These are phyloP conservation scores for Brotogeris chrysoptera DNA, from an alignment of 2,797 vertebrate species.

Conservation along the genomic window DNA sequence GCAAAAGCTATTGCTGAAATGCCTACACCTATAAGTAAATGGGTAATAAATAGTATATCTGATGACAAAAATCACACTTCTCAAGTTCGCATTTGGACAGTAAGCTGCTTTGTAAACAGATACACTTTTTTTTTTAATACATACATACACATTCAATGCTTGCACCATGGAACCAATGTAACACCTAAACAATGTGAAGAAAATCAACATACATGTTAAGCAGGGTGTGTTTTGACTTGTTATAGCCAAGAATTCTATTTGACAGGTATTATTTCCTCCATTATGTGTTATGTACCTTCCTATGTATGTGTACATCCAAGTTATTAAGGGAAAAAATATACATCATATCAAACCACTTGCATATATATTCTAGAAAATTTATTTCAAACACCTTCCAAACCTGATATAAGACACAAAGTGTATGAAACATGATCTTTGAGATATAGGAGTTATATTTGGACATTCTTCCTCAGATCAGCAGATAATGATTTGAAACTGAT, in stretches of 20 bases:
- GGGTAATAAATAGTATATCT: not conserved
- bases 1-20: not conserved
- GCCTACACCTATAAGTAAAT: not conserved
- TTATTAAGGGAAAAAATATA: not conserved
- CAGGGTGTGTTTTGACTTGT: not conserved
- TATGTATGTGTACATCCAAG: not conserved
- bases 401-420: not conserved
- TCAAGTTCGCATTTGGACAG: not conserved
- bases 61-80: not conserved
- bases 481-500: not conserved
- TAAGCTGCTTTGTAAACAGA: not conserved
- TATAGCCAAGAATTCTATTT: not conserved
- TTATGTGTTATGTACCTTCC: not conserved
- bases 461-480: not conserved
- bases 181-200: not conserved
- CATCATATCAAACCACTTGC: not conserved
- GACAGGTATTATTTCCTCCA: not conserved
- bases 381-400: not conserved
- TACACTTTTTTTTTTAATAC: not conserved
- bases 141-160: not conserved
- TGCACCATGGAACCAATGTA: not conserved
- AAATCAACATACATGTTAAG: not conserved
- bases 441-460: not conserved
- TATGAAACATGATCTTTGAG: not conserved
- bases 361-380: not conserved